Evolutionary conservation across 2,797 vertebrate genomes (phyloP).

Genomic region (Muraenolepis orangiensis): DNA sequence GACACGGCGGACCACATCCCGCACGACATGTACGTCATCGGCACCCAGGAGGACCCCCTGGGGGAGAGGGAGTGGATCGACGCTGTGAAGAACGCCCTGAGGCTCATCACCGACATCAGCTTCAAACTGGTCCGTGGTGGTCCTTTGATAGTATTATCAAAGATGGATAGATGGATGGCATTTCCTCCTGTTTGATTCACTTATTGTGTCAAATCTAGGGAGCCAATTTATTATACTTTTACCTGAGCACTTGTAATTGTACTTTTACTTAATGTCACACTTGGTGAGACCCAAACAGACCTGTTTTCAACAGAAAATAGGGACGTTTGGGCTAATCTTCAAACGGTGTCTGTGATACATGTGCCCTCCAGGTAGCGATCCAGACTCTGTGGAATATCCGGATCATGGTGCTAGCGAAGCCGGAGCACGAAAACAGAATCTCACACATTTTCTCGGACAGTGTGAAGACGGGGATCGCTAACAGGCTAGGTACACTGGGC

Average conservation of each 20-base stretch:
- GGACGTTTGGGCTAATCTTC: no score
- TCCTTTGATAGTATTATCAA: no score
- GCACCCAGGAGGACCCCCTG: conserved; percentile 92
- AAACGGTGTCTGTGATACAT: neutral
- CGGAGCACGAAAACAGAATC: conserved; percentile 95
- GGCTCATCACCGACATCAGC: conserved; percentile 88
- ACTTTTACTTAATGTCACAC: no score
- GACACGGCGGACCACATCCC: conserved; percentile 95
- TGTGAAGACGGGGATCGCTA: conserved; percentile 96
- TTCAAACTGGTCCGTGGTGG: conserved; percentile 84
- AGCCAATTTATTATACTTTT: no score
- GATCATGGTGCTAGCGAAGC: conserved; percentile 89
- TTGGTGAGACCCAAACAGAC: no score
- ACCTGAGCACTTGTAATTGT: no score
- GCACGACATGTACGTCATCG: conserved; percentile 95
- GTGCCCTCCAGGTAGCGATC: conserved; percentile 73
- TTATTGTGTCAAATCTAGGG: no score
- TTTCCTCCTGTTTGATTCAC: no score
- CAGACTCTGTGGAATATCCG: conserved; percentile 97
- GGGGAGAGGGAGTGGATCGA: conserved; percentile 94
- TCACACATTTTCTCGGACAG: conserved; percentile 91
- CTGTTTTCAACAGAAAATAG: no score
- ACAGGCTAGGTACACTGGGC: conserved; percentile 89
- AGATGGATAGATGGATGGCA: no score
- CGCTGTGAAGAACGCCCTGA: conserved; percentile 80